Conservation (phyloP, 2,113 vertebrate species). For the Alligator mississippiensis region DNA sequence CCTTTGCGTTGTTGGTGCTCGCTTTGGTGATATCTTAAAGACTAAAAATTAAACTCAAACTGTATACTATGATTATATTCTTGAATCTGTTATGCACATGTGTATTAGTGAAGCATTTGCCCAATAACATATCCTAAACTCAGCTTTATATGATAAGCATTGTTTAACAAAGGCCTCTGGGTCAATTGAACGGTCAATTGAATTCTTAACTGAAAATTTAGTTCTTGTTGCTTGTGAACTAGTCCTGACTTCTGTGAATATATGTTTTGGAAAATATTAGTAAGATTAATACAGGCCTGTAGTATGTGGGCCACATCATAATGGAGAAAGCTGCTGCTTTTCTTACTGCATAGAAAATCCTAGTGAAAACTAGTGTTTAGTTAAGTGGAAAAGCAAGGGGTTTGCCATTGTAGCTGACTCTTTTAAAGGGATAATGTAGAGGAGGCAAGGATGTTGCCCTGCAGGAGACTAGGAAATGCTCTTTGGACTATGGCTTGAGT, state of each 20-base stretch:
- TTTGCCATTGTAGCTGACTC: not conserved
- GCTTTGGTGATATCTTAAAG: not conserved
- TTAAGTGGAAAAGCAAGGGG: not conserved
- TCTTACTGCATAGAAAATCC: not conserved
- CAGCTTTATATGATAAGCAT: accelerated
- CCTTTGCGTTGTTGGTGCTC: not conserved
- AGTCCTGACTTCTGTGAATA: accelerated
- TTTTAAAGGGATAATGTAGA: not conserved
- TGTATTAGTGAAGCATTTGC: accelerated
- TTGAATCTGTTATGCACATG: accelerated
- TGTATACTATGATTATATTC: accelerated
- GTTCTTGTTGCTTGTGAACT: not conserved
- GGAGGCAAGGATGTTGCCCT: not conserved
- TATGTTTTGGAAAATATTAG: not conserved
- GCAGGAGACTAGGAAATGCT: not conserved
- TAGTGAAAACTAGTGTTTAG: not conserved
- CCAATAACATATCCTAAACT: accelerated
- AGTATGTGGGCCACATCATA: accelerated
- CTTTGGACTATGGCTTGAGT: not conserved
- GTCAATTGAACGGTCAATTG: not conserved
- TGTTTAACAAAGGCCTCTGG: accelerated
- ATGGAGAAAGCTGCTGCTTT: not conserved
- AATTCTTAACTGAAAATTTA: not conserved
- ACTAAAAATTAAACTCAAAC: accelerated
- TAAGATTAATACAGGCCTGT: not conserved